These are phyloP conservation scores for Anaspis maculata DNA, from an alignment of 2,888 invertebrate species.

Conservation along the genomic window DNA sequence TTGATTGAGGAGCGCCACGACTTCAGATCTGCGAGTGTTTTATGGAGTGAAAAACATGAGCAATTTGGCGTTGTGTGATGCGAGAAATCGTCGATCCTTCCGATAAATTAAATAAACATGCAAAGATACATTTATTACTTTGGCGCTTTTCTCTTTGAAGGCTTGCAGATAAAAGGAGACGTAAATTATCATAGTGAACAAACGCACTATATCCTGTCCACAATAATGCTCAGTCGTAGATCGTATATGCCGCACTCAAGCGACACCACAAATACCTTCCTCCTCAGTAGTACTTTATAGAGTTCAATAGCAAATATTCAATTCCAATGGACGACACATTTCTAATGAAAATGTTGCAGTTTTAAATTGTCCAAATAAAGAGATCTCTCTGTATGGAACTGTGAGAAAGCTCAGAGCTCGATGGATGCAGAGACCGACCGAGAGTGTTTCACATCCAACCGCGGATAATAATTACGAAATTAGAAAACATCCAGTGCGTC, in stretches of 20 bases:
- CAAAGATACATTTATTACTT: conserved; percentile 15
- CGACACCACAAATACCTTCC: too few relatives aligned
- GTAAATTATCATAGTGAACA: conserved; percentile 19
- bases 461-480: conserved; percentile 19
- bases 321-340: conserved; percentile 18
- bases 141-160: conserved; percentile 13
- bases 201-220: conserved; percentile 14
- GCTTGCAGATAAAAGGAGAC: conserved; percentile 13
- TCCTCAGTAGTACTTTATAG: conserved; percentile 3
- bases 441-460: conserved; percentile 6
- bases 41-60: too few relatives aligned
- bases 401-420: conserved; percentile 27
- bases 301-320: conserved; percentile 9
- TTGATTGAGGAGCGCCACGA: too few relatives aligned
- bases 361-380: conserved; percentile 35
- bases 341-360: conserved; percentile 29
- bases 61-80: too few relatives aligned
- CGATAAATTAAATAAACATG: conserved; percentile 15
- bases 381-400: conserved; percentile 28
- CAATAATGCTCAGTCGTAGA: conserved; percentile 11
- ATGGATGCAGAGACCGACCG: not conserved
- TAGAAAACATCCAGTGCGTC: conserved; percentile 14
- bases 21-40: too few relatives aligned
- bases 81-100: too few relatives aligned
- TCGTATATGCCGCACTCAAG: too few relatives aligned